Evolutionary conservation across 2,888 invertebrate species (phyloP), one percentile per base, ranked within the genome.

Genomic region (Melieria picta): DNA sequence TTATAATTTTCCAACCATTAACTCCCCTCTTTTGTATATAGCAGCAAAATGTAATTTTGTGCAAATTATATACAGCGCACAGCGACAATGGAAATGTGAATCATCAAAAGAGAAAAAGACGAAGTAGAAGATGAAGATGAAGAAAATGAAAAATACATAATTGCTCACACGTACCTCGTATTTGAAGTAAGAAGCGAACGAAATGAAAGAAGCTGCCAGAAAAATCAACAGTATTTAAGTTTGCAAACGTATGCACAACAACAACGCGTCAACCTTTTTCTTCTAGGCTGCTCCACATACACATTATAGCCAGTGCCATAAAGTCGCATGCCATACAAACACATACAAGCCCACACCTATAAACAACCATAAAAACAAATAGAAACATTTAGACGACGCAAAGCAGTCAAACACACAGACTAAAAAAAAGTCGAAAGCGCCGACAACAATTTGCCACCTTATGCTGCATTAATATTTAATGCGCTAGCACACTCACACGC

Each of bases 401-500:
- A 30, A 30, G 1, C 1, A 30, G 30, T 30, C 1, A 30, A 30
- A 30, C 30, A 30, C 30, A 30, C 30, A 30, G 30, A 3, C 30
- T 30, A 30, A 30, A 3, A 6, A 50, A 50, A 57, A 64, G 4
- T 10, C 48, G 43, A 45, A 11, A n/a, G 30, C 45, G 16, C n/a
- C 13, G 55, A 10, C 62, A 62, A 48, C 57, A 63, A 69, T 69
- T 69, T 64, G 48, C 64, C 50, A 45, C 64, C 64, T 58, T 69
- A 57, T 50, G 43, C 64, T 13, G 10, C 58, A 64, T 69, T 50
- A 69, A 58, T 45, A 52, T 46, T 69, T 69, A 45, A 64, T 69
- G 69, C 46, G 65, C 69, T 61, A 69, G 75, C 68, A 74, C 70
- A 69, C 47, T 66, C 42, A 48, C 30, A 43, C 70, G 65, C 45